Base-by-base conservation (phyloP, 2,113 vertebrate genomes). In the Lucifuga dentata region DNA sequence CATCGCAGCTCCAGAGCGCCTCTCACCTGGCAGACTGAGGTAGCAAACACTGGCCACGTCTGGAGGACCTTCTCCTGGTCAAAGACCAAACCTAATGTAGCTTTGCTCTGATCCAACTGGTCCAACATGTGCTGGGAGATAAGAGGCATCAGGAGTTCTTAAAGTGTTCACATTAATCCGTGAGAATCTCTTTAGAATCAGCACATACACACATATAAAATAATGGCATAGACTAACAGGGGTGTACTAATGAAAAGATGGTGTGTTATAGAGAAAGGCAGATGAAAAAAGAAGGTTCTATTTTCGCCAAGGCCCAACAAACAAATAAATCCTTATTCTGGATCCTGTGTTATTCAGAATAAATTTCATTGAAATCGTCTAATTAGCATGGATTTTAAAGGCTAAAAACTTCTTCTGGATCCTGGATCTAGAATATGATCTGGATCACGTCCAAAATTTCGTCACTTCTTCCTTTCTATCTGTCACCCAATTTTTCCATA, bases 1-100 rank as follows among this genome's bases (percentile, higher is more conserved):
- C 97, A 98, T 36, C 92, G 93, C 21, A 93, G 91, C 88, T 97
- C 94, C 63, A 97, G 73, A 57, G 90, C 93, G 13, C 80, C 66
- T 44, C 92, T 89, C 81, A 93, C 87, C 52, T 48, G 78, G 33
- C 84, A 68, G 39, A 93, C 83, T 13, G 90, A 90, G 17, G 90
- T 78, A 63, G 91, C 89, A 71, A 68, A 88, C 62, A 86, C n/a
- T 0, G 72, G 86, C 5, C 87, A 78, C 0, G 55, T 58, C 63
- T 89, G 83, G 81, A 97, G 79, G 53, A 73, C 77, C 50, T 86
- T 91, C 39, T 92, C 90, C 77, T 90, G 88, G 67, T 92, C 93
- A 80, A 95, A 86, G 19, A 93, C 76, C 67, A 93, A 89, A 63
- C 92, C 93, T 16, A 96, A 76, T 50, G 81, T 73, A 35, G 90